Conservation (phyloP, 2,888 invertebrate genomes). For the Pyrrhosoma nymphula region DNA sequence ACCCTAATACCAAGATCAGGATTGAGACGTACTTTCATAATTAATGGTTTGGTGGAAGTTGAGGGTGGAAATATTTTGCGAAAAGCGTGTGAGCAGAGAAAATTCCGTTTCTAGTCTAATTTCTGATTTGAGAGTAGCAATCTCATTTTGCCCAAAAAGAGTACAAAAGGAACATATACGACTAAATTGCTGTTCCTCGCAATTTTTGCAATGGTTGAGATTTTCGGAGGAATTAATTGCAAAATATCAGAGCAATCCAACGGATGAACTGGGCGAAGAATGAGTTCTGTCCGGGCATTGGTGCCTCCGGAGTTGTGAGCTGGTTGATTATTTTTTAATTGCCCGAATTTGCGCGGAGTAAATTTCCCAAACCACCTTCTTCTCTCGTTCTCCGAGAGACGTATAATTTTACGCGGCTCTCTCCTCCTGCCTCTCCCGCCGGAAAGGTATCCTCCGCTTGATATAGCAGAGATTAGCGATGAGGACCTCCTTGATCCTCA, state of each 20-base stretch:
- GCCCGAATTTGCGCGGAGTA: neutral
- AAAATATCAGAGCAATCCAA: neutral
- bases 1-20: no score
- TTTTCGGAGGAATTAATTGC: neutral
- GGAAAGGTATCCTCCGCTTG: neutral
- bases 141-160: no score
- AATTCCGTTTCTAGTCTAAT: no score
- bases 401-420: neutral
- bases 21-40: no score
- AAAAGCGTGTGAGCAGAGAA: no score
- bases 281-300: neutral
- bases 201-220: no score
- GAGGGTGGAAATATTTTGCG: no score
- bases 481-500: neutral
- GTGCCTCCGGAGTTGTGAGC: neutral
- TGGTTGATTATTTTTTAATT: neutral
- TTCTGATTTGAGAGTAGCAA: no score
- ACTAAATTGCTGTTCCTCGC: no score
- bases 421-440: neutral
- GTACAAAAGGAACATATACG: no score
- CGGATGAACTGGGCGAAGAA: neutral
- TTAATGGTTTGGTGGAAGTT: no score
- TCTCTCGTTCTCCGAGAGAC: neutral
- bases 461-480: neutral
- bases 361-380: neutral